Evolutionary conservation across 2,888 invertebrate genomes (phyloP), one percentile per base, ranked within the genome.

Genomic region (Aphodius sticticus): DNA sequence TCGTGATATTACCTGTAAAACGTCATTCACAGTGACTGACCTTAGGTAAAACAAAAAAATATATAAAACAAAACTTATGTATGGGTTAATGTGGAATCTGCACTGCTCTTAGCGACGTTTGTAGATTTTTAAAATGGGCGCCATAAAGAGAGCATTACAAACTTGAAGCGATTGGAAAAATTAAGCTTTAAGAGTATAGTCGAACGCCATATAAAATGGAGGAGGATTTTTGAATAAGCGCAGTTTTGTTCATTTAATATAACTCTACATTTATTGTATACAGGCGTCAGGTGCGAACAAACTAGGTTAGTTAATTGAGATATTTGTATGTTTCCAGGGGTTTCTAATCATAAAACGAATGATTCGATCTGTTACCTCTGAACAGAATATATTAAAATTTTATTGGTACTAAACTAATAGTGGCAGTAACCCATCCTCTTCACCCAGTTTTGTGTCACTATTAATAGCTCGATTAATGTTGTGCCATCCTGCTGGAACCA

Each of bases 21-120:
- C 85, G 85, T 83, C 86, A 87, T 86, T 87, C 87, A 84, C 86
- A 85, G 84, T 87, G 88, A 87, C 87, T 88, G 88, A 87, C 85
- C 83, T 84, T 87, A 87, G 86, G 83, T 79, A 84, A 74, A 74
- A 70, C 53, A 53, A 53, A 53, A 6, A 53, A 12, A 53, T 53
- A 53, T 53, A 53, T 9, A 53, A 53, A 53, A 53, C 7, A 70
- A 74, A 35, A 84, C 80, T 83, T 85, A 86, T 85, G 12, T 53
- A 53, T 7, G 53, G 81, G 84, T 84, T 84, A 74, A 74, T 5
- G 37, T 53, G 9, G 53, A 85, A 84, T 84, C 85, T 87, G 87
- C 87, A 87, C 87, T 86, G 87, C 87, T 87, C 84, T 84, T 86
- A 86, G 85, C 83, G 84, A 83, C 83, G 84, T 84, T 83, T 81